Conservation (phyloP, 2,888 invertebrate genomes). For the Troilus luridus region DNA sequence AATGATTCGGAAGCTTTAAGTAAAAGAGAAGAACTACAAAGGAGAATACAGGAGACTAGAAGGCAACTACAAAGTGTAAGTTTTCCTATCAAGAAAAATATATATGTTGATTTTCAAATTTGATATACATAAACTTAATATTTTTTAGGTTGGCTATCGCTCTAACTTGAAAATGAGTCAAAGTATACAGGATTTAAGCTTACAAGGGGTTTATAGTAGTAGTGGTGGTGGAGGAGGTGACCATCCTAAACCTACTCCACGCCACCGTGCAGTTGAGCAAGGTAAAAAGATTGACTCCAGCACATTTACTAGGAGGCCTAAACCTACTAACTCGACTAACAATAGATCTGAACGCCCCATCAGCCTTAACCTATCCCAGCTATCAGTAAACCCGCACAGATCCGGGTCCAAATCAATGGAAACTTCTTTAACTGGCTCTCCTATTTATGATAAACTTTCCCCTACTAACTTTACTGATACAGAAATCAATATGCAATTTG, state of each 20-base stretch:
- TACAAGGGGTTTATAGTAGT: constrained; percentile 68
- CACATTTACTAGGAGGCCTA: constrained; percentile 64
- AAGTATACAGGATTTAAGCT: constrained; percentile 88
- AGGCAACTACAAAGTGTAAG: constrained; percentile 89
- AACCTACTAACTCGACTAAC: constrained; percentile 59
- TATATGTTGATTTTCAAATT: neutral
- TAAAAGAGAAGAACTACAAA: constrained; percentile 83
- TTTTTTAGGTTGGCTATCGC: constrained; percentile 79
- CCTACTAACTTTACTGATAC: constrained; percentile 69
- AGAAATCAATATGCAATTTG: constrained; percentile 64
- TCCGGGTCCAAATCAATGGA: constrained; percentile 68
- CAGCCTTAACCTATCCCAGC: constrained; percentile 72
- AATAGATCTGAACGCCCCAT: constrained; percentile 70
- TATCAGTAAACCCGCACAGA: constrained; percentile 66
- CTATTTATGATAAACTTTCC: constrained; percentile 83
- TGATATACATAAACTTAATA: neutral
- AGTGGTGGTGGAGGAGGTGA: constrained; percentile 58
- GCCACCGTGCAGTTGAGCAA: constrained; percentile 62
- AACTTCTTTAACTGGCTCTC: constrained; percentile 84
- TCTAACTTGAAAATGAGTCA: constrained; percentile 88
- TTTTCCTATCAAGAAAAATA: neutral
- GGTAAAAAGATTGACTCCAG: constrained; percentile 65
- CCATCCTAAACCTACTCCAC: constrained; percentile 62
- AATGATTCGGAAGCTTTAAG: constrained; percentile 77
- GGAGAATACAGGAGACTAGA: constrained; percentile 87